Percentiles rank a stretch among this genome's conserved stretches.
phyloP scores from a whole-genome alignment of 2,888 invertebrate species.

The Lobophora halterata region DNA sequence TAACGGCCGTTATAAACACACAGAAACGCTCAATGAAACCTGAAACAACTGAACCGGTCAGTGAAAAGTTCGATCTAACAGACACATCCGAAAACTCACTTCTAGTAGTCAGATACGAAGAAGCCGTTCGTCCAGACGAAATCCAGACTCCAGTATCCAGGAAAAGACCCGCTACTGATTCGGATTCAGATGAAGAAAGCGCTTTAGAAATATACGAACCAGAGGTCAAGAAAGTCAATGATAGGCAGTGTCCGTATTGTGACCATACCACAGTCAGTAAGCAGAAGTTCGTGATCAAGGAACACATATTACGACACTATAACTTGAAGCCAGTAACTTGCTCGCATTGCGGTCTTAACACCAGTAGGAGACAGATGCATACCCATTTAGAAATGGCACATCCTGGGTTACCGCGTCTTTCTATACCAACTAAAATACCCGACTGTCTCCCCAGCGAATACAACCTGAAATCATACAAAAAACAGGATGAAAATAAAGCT shows the following conservation, averaged over 20 bases:
- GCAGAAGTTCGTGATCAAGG: conserved; percentile 38
- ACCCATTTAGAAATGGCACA: conserved; percentile 56
- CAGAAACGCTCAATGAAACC: conserved; percentile 48
- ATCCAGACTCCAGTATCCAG: conserved; percentile 6
- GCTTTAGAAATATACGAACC: conserved; percentile 50
- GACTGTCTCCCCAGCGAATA: conserved; percentile 10
- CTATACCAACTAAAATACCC: conserved; percentile 36
- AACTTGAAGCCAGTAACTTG: conserved; percentile 67
- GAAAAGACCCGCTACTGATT: conserved; percentile 28
- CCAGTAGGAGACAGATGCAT: conserved; percentile 42
- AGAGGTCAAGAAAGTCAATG: conserved; percentile 16
- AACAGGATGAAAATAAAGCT: conserved; percentile 6
- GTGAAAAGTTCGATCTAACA: conserved; percentile 11
- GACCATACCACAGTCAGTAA: conserved; percentile 23
- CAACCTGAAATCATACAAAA: conserved; percentile 2
- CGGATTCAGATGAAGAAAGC: conserved; percentile 56
- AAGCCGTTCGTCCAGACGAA: conserved; percentile 50
- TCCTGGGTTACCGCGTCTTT: conserved; percentile 27
- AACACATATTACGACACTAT: conserved; percentile 72
- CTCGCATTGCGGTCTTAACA: conserved; percentile 54
- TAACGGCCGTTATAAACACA: conserved; percentile 40
- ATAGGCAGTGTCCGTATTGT: conserved; percentile 53
- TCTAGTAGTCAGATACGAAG: conserved; percentile 61
- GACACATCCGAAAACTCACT: conserved; percentile 45
- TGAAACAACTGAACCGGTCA: conserved; percentile 1